Conservation (phyloP, 1,140 invertebrate genomes). For the Dryas iulia region DNA sequence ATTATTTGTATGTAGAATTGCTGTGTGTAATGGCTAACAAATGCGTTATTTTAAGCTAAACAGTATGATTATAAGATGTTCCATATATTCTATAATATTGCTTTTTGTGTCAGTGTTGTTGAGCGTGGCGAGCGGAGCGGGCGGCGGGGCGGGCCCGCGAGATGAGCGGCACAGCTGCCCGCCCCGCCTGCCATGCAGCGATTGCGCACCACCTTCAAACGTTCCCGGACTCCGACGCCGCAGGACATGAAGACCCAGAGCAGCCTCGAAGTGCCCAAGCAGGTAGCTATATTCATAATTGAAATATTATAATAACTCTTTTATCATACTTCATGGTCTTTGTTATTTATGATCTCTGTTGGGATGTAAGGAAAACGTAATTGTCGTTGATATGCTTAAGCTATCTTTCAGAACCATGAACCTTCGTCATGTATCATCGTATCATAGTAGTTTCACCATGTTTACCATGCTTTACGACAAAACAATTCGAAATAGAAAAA, state of each 20-base stretch:
- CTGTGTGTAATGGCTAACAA: background rate
- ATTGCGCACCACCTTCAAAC: slow-evolving; percentile 91
- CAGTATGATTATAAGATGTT: background rate
- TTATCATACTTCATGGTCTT: background rate
- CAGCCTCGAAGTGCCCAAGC: slow-evolving; percentile 92
- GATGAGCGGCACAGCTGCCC: slow-evolving; percentile 66
- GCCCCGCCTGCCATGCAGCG: slow-evolving; percentile 85
- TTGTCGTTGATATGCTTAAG: background rate
- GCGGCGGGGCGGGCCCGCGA: slow-evolving; percentile 70
- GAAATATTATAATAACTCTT: background rate
- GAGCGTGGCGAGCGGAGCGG: slow-evolving; percentile 45
- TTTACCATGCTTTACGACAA: too few species aligned
- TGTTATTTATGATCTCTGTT: background rate
- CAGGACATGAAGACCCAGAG: slow-evolving; percentile 94
- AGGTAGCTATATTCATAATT: slow-evolving; percentile 76
- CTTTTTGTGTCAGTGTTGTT: slow-evolving; percentile 41
- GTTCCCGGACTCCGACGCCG: slow-evolving; percentile 91
- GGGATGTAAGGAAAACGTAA: background rate
- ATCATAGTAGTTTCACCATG: too few species aligned
- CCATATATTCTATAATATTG: slow-evolving; percentile 5
- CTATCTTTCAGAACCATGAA: background rate
- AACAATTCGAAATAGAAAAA: too few species aligned
- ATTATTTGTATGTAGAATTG: background rate
- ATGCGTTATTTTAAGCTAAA: background rate
- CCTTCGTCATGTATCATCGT: too few species aligned